These are phyloP conservation scores for Ursus arctos DNA, from an alignment of 2,113 vertebrate species.

Conservation along the genomic window DNA sequence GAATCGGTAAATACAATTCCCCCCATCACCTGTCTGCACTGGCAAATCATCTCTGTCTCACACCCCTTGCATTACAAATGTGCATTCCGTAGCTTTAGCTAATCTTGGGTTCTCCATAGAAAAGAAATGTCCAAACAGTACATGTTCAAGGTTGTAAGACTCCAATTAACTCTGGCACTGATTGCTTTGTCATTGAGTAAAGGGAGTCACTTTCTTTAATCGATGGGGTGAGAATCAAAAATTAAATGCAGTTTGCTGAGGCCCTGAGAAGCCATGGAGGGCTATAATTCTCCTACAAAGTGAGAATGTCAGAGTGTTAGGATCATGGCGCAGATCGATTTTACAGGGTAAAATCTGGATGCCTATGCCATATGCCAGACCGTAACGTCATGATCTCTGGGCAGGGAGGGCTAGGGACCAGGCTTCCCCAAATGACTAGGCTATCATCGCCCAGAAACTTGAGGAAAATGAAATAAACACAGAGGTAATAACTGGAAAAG, in stretches of 20 bases:
- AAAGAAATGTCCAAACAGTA: not conserved
- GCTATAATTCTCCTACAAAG: not conserved
- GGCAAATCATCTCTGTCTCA: not conserved
- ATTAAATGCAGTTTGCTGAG: not conserved
- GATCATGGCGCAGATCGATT: no score
- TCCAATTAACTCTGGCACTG: not conserved
- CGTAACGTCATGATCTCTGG: not conserved
- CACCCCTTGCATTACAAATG: no score
- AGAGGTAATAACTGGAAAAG: not conserved
- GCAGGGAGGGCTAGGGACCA: not conserved
- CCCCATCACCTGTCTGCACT: not conserved
- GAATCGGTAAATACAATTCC: not conserved
- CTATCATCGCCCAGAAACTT: not conserved
- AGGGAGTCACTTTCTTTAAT: not conserved
- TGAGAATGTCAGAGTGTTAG: not conserved
- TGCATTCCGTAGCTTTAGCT: not conserved
- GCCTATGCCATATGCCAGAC: not conserved
- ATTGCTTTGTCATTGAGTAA: not conserved
- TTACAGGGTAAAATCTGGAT: accelerated
- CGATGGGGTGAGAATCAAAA: not conserved
- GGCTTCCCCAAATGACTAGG: no score
- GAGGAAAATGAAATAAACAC: not conserved
- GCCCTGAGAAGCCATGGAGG: not conserved
- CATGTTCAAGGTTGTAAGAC: accelerated
- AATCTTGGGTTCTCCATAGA: not conserved